Base-by-base conservation (phyloP, 1,140 invertebrate species). In the Bombus confusus region DNA sequence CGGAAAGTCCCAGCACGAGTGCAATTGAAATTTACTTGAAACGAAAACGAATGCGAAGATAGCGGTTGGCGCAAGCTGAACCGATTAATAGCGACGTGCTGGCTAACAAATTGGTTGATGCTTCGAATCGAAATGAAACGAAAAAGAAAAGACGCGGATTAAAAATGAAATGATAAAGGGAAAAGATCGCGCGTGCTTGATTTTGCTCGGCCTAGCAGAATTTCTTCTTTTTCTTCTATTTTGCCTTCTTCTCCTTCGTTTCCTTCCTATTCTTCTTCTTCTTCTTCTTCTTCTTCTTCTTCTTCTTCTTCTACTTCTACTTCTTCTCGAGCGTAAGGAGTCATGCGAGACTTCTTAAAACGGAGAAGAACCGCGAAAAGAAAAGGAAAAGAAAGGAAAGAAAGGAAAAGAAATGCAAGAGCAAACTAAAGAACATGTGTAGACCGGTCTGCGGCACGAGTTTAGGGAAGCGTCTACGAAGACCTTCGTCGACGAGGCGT, bases 131-230 rank as follows among this genome's bases (percentile, higher is more conserved):
- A 85, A 22, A 5, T n/a, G 12, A 52, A 47, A 22, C 6, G 12
- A 39, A 2, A 18, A 22, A 41, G 6, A 59, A 64, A 28, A n/a
- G 52, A 18, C 12, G 22, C 0, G 25, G n/a, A 73, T 31, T 43
- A n/a, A 37, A 47, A 25, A 15, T 31, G 8, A 9, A 66, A 12
- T 1, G 25, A 43, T 1, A 52, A 52, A 74, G 28, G 34, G 41
- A 74, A 43, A 28, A 13, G n/a, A 77, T 80, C 37, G 75, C 39
- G 76, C 75, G 43, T 28, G 66, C 47, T 89, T 80, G 83, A 83
- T 71, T 83, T 71, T 18, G 76, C 75, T 74, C 75, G 88, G 87
- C 88, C 87, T 89, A 89, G 80, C 64, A 43, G n/a, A 83, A 66
- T 68, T 83, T 72, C 75, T 34, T 82, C 39, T 43, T 37, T 10